phyloP scores from a whole-genome alignment of 2,888 invertebrate genomes.

The Drosophila prostipennis region DNA sequence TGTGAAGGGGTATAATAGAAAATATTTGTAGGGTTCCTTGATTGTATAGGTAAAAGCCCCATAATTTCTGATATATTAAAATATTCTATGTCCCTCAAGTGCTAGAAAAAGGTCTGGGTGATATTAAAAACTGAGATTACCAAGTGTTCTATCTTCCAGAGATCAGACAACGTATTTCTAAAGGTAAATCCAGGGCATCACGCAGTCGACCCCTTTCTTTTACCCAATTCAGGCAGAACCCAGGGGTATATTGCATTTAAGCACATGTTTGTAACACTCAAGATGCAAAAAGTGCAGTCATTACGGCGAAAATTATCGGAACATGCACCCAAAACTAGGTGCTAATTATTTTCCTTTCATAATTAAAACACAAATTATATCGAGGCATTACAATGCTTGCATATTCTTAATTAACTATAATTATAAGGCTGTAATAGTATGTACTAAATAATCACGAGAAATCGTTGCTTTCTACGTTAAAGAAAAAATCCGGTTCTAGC shows the following conservation, averaged over 20 bases:
- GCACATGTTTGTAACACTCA: neutral
- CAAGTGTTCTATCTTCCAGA: too few species aligned
- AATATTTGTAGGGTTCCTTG: too few species aligned
- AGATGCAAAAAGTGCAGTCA: neutral
- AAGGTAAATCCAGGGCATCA: too few species aligned
- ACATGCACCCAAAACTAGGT: constrained; percentile 6
- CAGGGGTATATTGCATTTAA: neutral
- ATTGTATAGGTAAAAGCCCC: too few species aligned
- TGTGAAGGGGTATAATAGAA: too few species aligned
- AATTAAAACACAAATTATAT: constrained; percentile 2
- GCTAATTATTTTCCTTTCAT: neutral
- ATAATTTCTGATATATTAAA: too few species aligned
- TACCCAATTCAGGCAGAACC: neutral
- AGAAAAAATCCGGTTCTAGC: neutral
- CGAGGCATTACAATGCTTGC: neutral
- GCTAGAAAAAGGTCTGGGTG: too few species aligned
- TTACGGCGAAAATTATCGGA: neutral
- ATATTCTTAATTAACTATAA: neutral
- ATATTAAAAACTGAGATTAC: too few species aligned
- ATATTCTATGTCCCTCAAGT: too few species aligned
- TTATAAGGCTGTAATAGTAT: neutral
- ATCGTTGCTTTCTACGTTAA: neutral
- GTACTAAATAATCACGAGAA: neutral
- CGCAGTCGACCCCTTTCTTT: neutral
- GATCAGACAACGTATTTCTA: too few species aligned